Evolutionary conservation across 2,888 invertebrate species (phyloP).

Genomic region (Lasioglossum villosulum): DNA sequence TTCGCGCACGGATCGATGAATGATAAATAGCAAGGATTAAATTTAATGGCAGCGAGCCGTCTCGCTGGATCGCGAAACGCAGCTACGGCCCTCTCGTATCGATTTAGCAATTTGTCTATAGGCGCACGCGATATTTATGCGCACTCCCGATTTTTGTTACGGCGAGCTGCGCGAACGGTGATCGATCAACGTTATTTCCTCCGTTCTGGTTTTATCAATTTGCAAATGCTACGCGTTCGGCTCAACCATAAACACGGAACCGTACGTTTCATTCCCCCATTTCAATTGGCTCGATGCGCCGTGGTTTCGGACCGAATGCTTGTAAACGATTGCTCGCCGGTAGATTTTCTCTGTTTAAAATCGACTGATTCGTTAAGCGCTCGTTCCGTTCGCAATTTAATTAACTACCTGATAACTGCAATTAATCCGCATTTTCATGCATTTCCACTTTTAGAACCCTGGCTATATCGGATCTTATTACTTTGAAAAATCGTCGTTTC

Average conservation of each 20-base stretch:
- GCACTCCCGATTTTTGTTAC: neutral
- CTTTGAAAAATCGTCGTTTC: neutral
- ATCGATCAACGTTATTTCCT: constrained; percentile 9
- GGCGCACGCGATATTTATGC: neutral
- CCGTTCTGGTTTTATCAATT: constrained; percentile 5
- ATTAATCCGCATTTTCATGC: neutral
- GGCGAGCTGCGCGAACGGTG: neutral
- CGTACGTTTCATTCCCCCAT: neutral
- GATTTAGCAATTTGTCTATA: constrained; percentile 8
- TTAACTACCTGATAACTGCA: neutral
- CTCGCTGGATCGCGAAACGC: neutral
- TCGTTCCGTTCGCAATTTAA: neutral
- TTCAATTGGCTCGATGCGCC: neutral
- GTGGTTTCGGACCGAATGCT: neutral
- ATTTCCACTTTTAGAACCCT: too few species aligned
- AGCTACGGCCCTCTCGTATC: neutral
- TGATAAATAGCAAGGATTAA: constrained; percentile 32
- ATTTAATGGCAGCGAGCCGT: constrained; percentile 4
- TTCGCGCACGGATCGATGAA: constrained; percentile 29
- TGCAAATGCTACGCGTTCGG: neutral
- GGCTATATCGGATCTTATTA: neutral
- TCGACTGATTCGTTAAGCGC: neutral
- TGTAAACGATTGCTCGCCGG: neutral
- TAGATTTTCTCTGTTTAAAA: neutral
- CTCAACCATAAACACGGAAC: neutral